Percentiles rank a stretch among this genome's conserved stretches.
Evolutionary conservation across 2,113 vertebrate species (phyloP).

Genomic region (Propithecus coquereli): DNA sequence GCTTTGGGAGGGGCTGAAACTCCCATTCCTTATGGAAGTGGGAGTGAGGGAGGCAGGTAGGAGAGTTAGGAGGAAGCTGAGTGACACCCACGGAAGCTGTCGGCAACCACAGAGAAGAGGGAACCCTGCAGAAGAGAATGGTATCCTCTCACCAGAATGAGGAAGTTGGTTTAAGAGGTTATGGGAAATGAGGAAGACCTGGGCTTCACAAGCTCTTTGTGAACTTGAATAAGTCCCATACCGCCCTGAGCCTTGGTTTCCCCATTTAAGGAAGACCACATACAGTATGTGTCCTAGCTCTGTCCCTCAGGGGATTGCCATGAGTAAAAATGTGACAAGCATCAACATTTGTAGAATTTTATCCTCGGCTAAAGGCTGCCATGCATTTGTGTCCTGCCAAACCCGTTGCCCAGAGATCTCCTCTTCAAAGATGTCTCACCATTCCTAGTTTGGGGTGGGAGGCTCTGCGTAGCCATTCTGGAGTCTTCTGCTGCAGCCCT

Average conservation of each 20-base stretch:
- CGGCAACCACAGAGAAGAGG: not conserved
- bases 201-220: not conserved
- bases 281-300: not conserved
- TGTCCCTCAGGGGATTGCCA: not conserved
- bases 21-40: not conserved
- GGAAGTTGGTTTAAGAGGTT: not conserved
- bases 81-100: not conserved
- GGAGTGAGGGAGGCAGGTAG: not conserved
- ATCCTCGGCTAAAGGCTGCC: not conserved
- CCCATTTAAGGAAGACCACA: not conserved
- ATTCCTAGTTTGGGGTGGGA: not conserved
- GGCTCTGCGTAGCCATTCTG: not conserved
- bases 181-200: not conserved
- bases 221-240: not conserved
- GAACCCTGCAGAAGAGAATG: not conserved
- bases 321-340: not conserved
- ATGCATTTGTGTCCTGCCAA: not conserved
- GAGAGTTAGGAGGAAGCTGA: not conserved
- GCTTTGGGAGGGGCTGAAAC: not conserved
- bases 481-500: not conserved
- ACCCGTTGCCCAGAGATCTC: not conserved
- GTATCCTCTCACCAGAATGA: not conserved
- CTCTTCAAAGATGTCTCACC: not conserved
- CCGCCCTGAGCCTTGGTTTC: not conserved
- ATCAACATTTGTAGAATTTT: not conserved